These are phyloP conservation scores for Trachelus tabidus DNA, from an alignment of 2,888 invertebrate species.

Conservation along the genomic window DNA sequence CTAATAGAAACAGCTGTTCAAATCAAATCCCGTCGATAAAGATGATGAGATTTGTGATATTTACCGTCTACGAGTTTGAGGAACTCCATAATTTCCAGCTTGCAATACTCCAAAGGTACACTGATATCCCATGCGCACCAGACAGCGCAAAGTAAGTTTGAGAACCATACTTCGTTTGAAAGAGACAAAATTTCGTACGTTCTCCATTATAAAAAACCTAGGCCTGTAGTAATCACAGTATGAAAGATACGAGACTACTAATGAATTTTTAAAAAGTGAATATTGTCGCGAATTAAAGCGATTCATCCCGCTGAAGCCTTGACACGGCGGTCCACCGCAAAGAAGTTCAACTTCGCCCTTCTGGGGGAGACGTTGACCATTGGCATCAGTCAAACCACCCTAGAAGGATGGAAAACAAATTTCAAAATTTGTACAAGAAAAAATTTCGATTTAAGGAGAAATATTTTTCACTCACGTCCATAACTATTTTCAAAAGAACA, in stretches of 20 bases:
- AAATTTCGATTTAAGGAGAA: neutral
- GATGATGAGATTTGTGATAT: neutral
- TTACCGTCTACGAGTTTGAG: conserved; percentile 80
- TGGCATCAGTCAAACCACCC: conserved; percentile 68
- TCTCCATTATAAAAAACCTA: conserved; percentile 85
- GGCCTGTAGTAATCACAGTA: conserved; percentile 90
- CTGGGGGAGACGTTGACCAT: conserved; percentile 73
- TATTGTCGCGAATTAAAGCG: conserved; percentile 86
- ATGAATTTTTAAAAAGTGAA: conserved; percentile 86
- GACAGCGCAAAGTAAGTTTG: conserved; percentile 80
- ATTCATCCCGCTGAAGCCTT: conserved; percentile 92
- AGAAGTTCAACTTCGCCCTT: conserved; percentile 86
- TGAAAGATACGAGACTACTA: conserved; percentile 83
- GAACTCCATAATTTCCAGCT: conserved; percentile 87
- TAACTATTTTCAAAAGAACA: conserved; percentile 74
- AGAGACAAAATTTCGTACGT: conserved; percentile 87
- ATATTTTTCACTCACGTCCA: conserved; percentile 67
- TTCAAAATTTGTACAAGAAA: neutral
- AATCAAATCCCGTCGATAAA: neutral
- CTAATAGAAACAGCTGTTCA: conserved; percentile 49
- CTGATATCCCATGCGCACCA: conserved; percentile 88
- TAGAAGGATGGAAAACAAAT: conserved; percentile 31
- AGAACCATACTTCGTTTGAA: conserved; percentile 85
- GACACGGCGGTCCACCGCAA: conserved; percentile 90
- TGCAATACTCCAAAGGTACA: conserved; percentile 88